A percentile compares a stretch with the other conserved stretches of the same genome.
phyloP scores from a whole-genome alignment of 2,113 vertebrate genomes.

The Cryptomyrus ogoouensis region DNA sequence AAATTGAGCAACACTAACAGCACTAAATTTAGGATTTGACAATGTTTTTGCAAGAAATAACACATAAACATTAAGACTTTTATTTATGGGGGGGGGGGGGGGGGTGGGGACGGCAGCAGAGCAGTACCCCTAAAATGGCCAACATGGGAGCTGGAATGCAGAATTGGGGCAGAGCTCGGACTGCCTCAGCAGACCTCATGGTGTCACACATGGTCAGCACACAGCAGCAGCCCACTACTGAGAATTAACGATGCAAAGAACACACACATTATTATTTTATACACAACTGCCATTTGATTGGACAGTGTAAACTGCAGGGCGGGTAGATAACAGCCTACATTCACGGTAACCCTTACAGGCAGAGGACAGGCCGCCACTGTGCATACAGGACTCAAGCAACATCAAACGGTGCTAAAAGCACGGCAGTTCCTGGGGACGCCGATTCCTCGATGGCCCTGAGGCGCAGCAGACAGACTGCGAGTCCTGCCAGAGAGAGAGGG shows the following conservation, averaged over 20 bases:
- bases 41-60: not conserved
- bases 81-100: not conserved
- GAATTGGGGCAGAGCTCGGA: not conserved
- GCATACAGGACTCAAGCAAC: not conserved
- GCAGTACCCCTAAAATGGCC: not conserved
- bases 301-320: not conserved
- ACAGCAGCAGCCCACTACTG: not conserved
- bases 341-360: not conserved
- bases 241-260: not conserved
- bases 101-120: not conserved
- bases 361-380: not conserved
- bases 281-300: not conserved
- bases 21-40: not conserved
- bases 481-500: not conserved
- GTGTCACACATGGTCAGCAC: not conserved
- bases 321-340: not conserved
- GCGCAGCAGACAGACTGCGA: not conserved
- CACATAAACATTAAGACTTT: not conserved
- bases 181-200: not conserved
- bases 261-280: not conserved
- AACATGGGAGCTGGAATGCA: not conserved
- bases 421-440: not conserved
- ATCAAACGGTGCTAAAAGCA: not conserved
- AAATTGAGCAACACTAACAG: not conserved
- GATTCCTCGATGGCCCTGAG: constrained; percentile 1